A percentile compares a stretch with the other conserved stretches of the same genome.
phyloP scores from a whole-genome alignment of 2,113 vertebrate species.

The Chlorocebus sabaeus region DNA sequence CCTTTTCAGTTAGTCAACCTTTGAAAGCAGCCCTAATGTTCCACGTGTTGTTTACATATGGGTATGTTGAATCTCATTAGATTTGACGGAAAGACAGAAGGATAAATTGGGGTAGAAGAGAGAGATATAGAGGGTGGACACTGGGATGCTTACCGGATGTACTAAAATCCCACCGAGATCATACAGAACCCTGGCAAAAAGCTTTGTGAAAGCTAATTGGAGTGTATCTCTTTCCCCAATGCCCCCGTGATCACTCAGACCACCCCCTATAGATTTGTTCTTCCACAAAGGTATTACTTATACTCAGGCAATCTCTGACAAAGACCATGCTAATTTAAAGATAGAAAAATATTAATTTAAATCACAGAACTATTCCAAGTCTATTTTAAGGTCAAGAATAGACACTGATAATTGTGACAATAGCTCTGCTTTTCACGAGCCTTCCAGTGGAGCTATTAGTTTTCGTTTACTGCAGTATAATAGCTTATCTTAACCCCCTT shows the following conservation, averaged over 20 bases:
- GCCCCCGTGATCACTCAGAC: not conserved
- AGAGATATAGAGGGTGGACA: not conserved
- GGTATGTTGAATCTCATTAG: not conserved
- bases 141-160: not conserved
- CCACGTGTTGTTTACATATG: not conserved
- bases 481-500: not conserved
- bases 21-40: not conserved
- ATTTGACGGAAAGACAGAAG: not conserved
- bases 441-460: not conserved
- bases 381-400: not conserved
- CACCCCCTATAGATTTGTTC: not conserved
- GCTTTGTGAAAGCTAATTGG: not conserved
- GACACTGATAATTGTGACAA: not conserved
- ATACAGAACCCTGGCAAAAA: not conserved
- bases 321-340: not conserved
- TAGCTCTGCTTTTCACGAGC: not conserved
- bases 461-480: not conserved
- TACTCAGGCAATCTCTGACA: not conserved
- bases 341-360: constrained; percentile 24
- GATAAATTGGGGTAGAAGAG: not conserved
- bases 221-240: not conserved
- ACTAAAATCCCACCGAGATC: not conserved
- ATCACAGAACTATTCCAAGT: not conserved
- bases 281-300: not conserved
- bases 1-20: not conserved